These are phyloP conservation scores for Pachyramphus minor DNA, from an alignment of 2,113 vertebrate species.

Conservation along the genomic window DNA sequence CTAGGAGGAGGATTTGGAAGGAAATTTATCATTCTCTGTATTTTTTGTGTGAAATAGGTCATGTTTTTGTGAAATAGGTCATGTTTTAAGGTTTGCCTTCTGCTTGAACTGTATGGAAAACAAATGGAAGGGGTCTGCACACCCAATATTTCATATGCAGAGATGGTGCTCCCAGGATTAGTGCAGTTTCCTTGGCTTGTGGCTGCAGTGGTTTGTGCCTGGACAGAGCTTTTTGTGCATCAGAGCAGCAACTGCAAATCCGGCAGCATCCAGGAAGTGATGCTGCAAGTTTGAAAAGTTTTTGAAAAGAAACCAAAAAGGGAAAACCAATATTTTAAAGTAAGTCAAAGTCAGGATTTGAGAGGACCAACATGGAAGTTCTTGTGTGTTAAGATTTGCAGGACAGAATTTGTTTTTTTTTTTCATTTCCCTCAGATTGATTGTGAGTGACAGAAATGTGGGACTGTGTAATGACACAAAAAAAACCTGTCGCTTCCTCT, in stretches of 20 bases:
- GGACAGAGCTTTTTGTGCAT: not conserved
- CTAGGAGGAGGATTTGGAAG: not conserved
- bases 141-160: rapidly evolving
- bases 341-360: not conserved
- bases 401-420: not conserved
- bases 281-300: not conserved
- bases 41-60: not conserved
- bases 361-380: not conserved
- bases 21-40: not conserved
- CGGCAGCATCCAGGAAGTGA: not conserved
- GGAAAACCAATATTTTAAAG: rapidly evolving
- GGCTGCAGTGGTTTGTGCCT: not conserved
- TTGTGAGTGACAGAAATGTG: not conserved
- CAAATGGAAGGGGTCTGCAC: not conserved
- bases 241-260: not conserved
- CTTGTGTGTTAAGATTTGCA: not conserved
- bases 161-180: not conserved
- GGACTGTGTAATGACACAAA: not conserved
- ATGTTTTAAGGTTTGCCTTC: not conserved
- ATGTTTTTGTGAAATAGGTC: not conserved
- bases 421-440: not conserved
- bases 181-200: not conserved
- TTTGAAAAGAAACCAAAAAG: not conserved
- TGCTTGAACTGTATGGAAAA: not conserved
- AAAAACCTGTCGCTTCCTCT: not conserved